A percentile compares a stretch with the other conserved stretches of the same genome.
Evolutionary conservation across 2,888 invertebrate genomes (phyloP).

Genomic region (Protula sp.): DNA sequence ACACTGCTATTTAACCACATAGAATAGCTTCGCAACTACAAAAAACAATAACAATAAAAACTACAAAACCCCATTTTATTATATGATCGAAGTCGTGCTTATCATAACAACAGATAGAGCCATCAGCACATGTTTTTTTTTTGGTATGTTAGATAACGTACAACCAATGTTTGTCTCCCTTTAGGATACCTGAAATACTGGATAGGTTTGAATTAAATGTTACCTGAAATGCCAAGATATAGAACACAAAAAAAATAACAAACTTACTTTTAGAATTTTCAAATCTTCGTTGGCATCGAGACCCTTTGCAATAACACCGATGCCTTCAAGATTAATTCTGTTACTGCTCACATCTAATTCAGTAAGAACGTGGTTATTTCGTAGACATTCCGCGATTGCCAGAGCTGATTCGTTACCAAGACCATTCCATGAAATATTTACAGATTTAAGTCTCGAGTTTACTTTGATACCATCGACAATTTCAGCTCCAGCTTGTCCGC

Average conservation of each 20-base stretch:
- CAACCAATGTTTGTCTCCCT: no score
- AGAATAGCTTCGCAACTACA: no score
- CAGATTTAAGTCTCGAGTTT: slow-evolving; percentile 29
- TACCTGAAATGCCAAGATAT: no score
- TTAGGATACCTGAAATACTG: no score
- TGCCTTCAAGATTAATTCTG: slow-evolving; percentile 28
- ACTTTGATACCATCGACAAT: slow-evolving; percentile 30
- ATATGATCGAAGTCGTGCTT: no score
- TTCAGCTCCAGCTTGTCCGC: slow-evolving; percentile 25
- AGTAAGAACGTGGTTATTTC: slow-evolving; percentile 41
- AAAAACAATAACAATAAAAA: no score
- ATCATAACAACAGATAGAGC: neutral
- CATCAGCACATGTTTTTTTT: neutral
- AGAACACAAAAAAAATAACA: neutral
- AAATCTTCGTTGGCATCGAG: slow-evolving; percentile 55
- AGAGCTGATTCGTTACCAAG: slow-evolving; percentile 49
- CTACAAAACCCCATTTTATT: no score
- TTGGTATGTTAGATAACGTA: no score
- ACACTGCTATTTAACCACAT: no score
- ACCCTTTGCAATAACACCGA: slow-evolving; percentile 49
- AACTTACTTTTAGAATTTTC: slow-evolving; percentile 44
- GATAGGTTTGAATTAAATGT: no score
- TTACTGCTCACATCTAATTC: slow-evolving; percentile 33
- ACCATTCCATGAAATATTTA: slow-evolving; percentile 58
- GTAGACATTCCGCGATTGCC: slow-evolving; percentile 27